Conservation (phyloP, 1,140 invertebrate species). For the Caerostris extrusa region DNA sequence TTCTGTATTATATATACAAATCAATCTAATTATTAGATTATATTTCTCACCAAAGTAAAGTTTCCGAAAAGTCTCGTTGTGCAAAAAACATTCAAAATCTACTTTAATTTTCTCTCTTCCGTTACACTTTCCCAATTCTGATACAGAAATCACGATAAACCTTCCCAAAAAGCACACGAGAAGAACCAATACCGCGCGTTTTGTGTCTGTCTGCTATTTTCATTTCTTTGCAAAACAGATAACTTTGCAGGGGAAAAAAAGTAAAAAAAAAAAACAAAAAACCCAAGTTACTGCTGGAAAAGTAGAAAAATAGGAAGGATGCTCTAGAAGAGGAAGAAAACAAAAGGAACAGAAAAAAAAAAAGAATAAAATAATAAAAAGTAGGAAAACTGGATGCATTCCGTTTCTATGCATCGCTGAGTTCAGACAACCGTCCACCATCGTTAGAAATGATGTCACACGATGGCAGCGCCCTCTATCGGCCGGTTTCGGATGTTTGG, state of each 20-base stretch:
- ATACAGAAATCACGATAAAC: constrained; percentile 25
- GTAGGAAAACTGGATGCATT: constrained; percentile 60
- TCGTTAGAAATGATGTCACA: constrained; percentile 72
- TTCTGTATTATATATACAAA: too few species aligned
- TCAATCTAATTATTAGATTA: too few species aligned
- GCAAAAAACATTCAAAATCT: neutral
- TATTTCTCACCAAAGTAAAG: too few species aligned
- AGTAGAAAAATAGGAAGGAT: constrained; percentile 15
- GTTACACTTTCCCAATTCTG: neutral
- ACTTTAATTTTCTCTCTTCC: neutral
- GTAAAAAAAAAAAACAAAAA: neutral
- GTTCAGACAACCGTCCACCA: constrained; percentile 59
- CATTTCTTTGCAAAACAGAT: constrained; percentile 42
- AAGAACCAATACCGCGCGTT: constrained; percentile 19
- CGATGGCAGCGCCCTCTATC: constrained; percentile 62
- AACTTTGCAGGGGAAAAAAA: neutral
- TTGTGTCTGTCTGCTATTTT: constrained; percentile 1
- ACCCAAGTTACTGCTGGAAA: constrained; percentile 8
- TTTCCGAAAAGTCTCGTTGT: too few species aligned
- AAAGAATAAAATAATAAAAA: constrained; percentile 3
- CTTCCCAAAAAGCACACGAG: neutral
- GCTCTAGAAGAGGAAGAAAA: neutral
- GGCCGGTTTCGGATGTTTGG: constrained; percentile 70
- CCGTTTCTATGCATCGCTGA: constrained; percentile 62
- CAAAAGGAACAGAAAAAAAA: neutral